Evolutionary conservation across 1,140 invertebrate genomes (phyloP), one percentile per base, ranked within the genome.

Genomic region (Dendroctonus valens): DNA sequence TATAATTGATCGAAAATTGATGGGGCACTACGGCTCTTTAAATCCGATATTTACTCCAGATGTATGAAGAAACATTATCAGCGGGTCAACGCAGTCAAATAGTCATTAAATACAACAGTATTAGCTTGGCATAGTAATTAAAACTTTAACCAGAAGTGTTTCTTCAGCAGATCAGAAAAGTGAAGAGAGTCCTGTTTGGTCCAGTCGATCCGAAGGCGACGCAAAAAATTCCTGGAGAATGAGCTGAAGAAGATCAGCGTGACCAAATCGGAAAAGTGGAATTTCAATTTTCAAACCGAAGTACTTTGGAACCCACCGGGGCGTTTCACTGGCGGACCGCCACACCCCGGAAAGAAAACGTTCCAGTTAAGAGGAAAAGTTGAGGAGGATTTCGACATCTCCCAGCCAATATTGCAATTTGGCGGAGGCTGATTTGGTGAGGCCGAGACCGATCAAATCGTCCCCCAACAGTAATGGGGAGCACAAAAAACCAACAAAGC

Each of bases 191-290:
- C 49, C 72, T 81, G 7, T 81, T 81, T 67, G 79, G 76, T 2
- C 76, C 78, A 0, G 73, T 76, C 0, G 77, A 81, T 58, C 78
- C 76, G 55, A 76, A 76, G n/a, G 79, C 79, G 14, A 77, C 74
- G 7, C 61, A 75, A 57, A 71, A n/a, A 72, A 44, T 79, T 80
- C 65, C 70, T 81, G 4, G 71, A 78, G 5, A 57, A 73, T 2
- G 78, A 80, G 57, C 54, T 81, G 50, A 69, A 72, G 37, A 71
- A 74, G 51, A 71, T 79, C 5, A 59, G 66, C 0, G 53, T 59
- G 5, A 71, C 65, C 7, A 72, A 78, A 54, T 70, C 73, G 5
- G 71, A 75, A 46, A 70, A 72, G 7, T 81, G 78, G 78, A 79
- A 79, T 59, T 80, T 79, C 62, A 76, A 81, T 68, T 80, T 81